Evolutionary conservation across 2,888 invertebrate genomes (phyloP), one percentile per base, ranked within the genome.

Genomic region (Mactromeris polynyma): DNA sequence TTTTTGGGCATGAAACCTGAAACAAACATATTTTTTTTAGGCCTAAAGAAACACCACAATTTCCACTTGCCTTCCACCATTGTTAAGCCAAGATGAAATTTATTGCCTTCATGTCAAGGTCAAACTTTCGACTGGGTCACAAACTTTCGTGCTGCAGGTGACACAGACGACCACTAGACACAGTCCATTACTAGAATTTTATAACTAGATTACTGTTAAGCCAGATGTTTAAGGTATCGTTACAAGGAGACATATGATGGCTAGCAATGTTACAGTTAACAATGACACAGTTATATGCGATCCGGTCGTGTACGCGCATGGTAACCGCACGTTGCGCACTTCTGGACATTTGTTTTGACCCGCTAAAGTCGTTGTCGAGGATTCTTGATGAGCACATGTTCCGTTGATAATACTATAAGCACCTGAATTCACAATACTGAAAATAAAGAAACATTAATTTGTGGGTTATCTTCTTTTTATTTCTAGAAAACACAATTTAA

Each of bases 371-470:
- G 93, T 93, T 21, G 91, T 93, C 0, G 95, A 94, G 1, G 94
- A 92, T 81, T 96, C 96, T 79, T 96, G 94, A 91, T 97, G 96
- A 26, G 96, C 96, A 93, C 97, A 97, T 14, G 97, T 97, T 31
- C 97, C 97, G 86, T 97, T 97, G 78, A 97, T 96, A 79, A 97
- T 97, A 17, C 96, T 94, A 91, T 96, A 97, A 19, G 97, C 96
- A 58, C 97, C 97, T 85, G 96, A 96, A 92, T 96, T 96, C 42
- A 97, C 97, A 89, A 97, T 95, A 90, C 97, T 97, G 93, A n/a
- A 95, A 95, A 14, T 79, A 87, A 40, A 83, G 64, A 77, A 51
- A 46, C 11, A 40, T 46, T 46, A 46, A 9, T 7, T 11, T 17
- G 11, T 9, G 14, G 17, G 14, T 46, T 17, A 46, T 46, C 11